Conservation (phyloP, 2,888 invertebrate species). For the Subacronicta megacephala region DNA sequence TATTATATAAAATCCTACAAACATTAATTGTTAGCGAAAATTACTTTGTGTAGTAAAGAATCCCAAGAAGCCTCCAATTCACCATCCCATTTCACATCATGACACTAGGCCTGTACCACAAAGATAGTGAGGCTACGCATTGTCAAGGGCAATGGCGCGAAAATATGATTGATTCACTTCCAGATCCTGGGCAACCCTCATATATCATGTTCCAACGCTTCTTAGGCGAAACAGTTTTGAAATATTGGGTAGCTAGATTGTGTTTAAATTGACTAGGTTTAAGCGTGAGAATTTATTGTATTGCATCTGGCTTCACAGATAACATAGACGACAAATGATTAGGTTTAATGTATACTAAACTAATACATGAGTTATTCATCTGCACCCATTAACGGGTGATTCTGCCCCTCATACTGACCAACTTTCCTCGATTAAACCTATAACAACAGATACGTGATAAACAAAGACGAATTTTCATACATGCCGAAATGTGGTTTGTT, state of each 20-base stretch:
- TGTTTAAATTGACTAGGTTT: slow-evolving; percentile 27
- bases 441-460: too few species aligned
- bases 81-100: slow-evolving; percentile 22
- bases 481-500: too few species aligned
- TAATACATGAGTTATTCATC: too few species aligned
- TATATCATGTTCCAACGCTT: slow-evolving; percentile 36
- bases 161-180: slow-evolving; percentile 54
- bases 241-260: slow-evolving; percentile 47
- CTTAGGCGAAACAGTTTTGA: slow-evolving; percentile 27
- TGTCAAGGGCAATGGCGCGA: slow-evolving; percentile 42
- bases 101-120: slow-evolving; percentile 30
- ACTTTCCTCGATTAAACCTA: too few species aligned
- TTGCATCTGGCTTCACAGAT: background rate
- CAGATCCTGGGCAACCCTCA: slow-evolving; percentile 37
- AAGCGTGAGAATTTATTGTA: slow-evolving; percentile 27
- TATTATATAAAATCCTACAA: too few species aligned
- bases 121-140: slow-evolving; percentile 35
- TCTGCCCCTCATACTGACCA: too few species aligned
- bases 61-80: slow-evolving; percentile 14
- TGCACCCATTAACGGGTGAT: too few species aligned
- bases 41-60: slow-evolving; percentile 7
- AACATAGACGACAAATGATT: too few species aligned
- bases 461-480: too few species aligned
- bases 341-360: too few species aligned
- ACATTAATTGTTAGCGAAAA: too few species aligned